Evolutionary conservation across 2,797 vertebrate genomes (phyloP), one percentile per base, ranked within the genome.

Genomic region (Cynopterus sphinx): DNA sequence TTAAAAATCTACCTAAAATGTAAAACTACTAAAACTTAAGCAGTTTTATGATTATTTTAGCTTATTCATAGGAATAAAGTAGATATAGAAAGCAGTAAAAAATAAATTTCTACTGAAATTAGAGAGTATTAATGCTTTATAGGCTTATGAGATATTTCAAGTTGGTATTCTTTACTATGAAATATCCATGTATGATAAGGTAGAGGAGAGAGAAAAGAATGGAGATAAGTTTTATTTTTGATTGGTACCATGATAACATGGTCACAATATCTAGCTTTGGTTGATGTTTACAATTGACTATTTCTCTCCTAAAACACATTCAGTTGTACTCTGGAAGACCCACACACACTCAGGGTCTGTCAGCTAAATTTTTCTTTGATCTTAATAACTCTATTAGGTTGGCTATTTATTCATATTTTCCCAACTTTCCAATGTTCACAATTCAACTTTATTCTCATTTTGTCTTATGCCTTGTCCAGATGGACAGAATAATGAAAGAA

Each of bases 181-280:
- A 83, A 36, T 53, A 51, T 12, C 2, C 21, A 24, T 9, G 3
- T 16, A 33, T 6, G 1, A 9, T 21, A 16, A 1, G 0, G 11
- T 61, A 67, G 21, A 78, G 3, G 6, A 84, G 43, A 43, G 9
- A 59, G 19, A 21, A 86, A 71, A 65, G 0, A 59, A 55, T 31
- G 4, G 12, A 28, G 22, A 11, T 6, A 53, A n/a, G 24, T 73
- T 65, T 87, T 13, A 22, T 57, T 92, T 73, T 61, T 59, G 0
- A 36, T 55, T 70, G 4, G 11, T 78, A 57, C 10, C 57, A 1
- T 63, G 28, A 90, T 33, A 71, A 39, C 0, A 39, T 28, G 24
- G 2, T 41, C 21, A 49, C 1, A 70, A 5, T 78, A 28, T 33
- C 31, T 31, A 75, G 13, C 28, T 75, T 16, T 81, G 24, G 33